Evolutionary conservation across 2,113 vertebrate species (phyloP), one percentile per base, ranked within the genome.

Genomic region (Chionodraco myersi): DNA sequence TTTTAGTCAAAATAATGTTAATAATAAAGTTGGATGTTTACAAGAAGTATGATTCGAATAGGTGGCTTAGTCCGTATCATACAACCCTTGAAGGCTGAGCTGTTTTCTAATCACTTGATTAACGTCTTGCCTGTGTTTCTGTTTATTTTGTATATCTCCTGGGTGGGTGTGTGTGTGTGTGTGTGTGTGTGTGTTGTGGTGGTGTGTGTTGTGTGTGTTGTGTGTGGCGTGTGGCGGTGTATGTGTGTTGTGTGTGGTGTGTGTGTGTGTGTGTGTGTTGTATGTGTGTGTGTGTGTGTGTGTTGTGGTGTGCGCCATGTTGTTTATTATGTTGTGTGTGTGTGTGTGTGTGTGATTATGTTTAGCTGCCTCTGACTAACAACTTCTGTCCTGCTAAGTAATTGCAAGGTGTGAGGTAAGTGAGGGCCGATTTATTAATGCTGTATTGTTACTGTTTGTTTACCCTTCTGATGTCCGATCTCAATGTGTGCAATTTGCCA

Each of bases 41-140:
- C 63, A 51, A 65, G 63, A 21, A 16, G 4, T 51, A 30, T 6
- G 47, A 30, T 66, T 51, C 18, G 11, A 6, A 51, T 66, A 12
- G 30, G 6, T 66, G 48, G 10, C 23, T 18, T 34, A 51, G 16
- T 34, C 14, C 51, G 64, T 34, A 15, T 51, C 34, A 66, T 12
- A 51, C 41, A 53, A 52, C 59, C 14, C 56, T 86, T 70, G 48
- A 65, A 77, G 65, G 48, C 70, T 58, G 23, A 75, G 66, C 61
- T 70, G 65, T 76, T 87, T 82, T 64, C 64, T 64, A 90, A 83
- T 86, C 64, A 58, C 63, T 76, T 80, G 61, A 86, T 80, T 82
- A 49, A 15, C 30, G 10, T 60, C 21, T 66, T 8, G 23, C 23
- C 23, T 56, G 49, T 48, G 13, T 48, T 49, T 56, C 23, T 71